Evolutionary conservation across 2,888 invertebrate species (phyloP).

Genomic region (Cataglyphis livida): DNA sequence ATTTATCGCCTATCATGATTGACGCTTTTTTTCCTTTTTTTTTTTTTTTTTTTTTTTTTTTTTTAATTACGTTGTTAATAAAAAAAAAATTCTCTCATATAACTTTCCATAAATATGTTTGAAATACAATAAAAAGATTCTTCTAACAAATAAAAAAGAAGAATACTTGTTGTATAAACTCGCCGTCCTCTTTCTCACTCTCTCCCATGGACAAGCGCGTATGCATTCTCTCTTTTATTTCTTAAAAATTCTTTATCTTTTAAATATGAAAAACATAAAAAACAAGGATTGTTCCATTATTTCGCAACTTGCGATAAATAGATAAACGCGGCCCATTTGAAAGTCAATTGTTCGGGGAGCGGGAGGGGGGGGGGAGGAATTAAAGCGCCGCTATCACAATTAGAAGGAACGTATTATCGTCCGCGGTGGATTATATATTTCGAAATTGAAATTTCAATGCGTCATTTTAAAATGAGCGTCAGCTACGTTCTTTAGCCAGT

Average conservation of each 20-base stretch:
- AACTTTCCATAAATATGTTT: background rate
- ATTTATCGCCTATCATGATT: background rate
- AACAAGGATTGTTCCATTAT: background rate
- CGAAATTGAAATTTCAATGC: constrained; percentile 62
- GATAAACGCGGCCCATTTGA: background rate
- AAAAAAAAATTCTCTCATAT: background rate
- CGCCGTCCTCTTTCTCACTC: background rate
- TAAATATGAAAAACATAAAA: background rate
- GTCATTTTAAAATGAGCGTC: constrained; percentile 66
- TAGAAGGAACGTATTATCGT: background rate
- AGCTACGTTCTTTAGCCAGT: constrained; percentile 65
- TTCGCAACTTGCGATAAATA: constrained; percentile 13
- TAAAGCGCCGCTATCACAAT: constrained; percentile 1
- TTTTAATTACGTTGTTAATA: background rate
- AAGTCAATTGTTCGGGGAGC: background rate
- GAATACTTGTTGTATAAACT: background rate
- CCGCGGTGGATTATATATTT: background rate
- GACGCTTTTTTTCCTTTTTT: background rate
- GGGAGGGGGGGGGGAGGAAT: background rate
- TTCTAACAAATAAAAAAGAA: background rate
- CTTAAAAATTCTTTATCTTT: background rate
- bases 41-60: background rate
- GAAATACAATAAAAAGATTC: background rate
- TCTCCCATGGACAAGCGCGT: background rate
- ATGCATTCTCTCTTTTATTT: background rate